Evolutionary conservation across 2,113 vertebrate species (phyloP).

Genomic region (Colistium nudipinnis): DNA sequence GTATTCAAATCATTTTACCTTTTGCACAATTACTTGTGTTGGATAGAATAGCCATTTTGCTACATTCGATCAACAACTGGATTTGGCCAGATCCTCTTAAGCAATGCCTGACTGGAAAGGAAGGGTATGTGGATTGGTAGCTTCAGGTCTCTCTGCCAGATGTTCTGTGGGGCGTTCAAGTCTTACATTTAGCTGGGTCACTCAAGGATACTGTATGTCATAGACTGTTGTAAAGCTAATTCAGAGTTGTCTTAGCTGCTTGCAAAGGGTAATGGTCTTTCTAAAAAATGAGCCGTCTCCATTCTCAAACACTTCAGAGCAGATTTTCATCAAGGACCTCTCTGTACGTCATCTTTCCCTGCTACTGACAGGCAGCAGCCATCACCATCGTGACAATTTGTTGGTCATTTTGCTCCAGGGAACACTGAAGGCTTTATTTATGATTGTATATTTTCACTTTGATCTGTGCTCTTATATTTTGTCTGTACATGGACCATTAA

Average conservation of each 20-base stretch:
- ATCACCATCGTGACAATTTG: not conserved
- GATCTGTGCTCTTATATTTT: not conserved
- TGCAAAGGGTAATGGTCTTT: not conserved
- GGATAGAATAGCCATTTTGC: too few relatives aligned
- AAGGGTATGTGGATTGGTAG: too few relatives aligned
- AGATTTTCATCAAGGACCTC: not conserved
- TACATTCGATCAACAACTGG: too few relatives aligned
- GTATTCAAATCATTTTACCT: not conserved
- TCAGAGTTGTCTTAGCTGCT: not conserved
- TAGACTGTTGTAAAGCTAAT: not conserved
- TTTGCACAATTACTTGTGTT: not conserved
- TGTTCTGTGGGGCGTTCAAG: too few relatives aligned
- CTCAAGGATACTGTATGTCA: not conserved
- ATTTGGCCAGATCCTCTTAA: too few relatives aligned
- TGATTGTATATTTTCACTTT: not conserved
- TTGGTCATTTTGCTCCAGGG: too few relatives aligned
- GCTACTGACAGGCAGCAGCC: not conserved
- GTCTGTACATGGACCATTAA: not conserved
- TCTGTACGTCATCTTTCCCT: not conserved
- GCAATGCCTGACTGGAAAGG: too few relatives aligned
- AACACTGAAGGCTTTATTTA: too few relatives aligned
- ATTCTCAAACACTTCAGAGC: not conserved
- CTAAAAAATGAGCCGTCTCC: not conserved
- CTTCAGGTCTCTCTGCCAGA: too few relatives aligned
- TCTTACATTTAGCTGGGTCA: too few relatives aligned